Conservation (phyloP, 2,797 vertebrate genomes). For the Eulemur coronatus region DNA sequence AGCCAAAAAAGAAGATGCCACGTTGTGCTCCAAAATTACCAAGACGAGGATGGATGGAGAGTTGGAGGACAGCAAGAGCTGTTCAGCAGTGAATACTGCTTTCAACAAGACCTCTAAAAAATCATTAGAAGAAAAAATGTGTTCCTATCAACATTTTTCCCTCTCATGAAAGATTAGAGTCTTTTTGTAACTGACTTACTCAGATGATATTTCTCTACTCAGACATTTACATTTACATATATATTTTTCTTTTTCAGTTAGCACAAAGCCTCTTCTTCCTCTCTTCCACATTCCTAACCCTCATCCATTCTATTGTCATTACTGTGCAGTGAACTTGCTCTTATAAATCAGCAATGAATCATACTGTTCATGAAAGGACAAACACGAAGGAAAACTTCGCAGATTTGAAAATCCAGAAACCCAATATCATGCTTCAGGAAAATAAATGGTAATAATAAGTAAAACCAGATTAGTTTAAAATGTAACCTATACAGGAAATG, state of each 20-base stretch:
- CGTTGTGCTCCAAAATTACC: conserved; percentile 34
- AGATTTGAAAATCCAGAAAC: background rate
- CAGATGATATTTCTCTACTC: background rate
- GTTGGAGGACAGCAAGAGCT: background rate
- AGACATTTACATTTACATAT: background rate
- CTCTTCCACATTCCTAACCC: background rate
- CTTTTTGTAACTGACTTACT: conserved; percentile 33
- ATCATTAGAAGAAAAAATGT: conserved; percentile 66
- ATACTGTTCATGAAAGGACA: background rate
- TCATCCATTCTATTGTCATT: background rate
- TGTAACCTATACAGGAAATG: background rate
- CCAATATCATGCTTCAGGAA: background rate
- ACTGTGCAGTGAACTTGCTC: background rate
- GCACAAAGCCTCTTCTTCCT: background rate
- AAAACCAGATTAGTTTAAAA: background rate
- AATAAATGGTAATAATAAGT: background rate
- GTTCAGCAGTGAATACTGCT: conserved; percentile 13
- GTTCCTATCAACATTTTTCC: background rate
- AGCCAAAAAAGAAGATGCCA: conserved; percentile 46
- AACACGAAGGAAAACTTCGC: background rate
- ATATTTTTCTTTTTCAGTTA: background rate
- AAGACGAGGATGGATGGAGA: conserved; percentile 61
- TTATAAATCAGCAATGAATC: background rate
- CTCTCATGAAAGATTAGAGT: background rate
- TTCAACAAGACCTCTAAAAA: background rate